Conservation (phyloP, 1,140 invertebrate genomes). For the Thereuonema tuberculata region DNA sequence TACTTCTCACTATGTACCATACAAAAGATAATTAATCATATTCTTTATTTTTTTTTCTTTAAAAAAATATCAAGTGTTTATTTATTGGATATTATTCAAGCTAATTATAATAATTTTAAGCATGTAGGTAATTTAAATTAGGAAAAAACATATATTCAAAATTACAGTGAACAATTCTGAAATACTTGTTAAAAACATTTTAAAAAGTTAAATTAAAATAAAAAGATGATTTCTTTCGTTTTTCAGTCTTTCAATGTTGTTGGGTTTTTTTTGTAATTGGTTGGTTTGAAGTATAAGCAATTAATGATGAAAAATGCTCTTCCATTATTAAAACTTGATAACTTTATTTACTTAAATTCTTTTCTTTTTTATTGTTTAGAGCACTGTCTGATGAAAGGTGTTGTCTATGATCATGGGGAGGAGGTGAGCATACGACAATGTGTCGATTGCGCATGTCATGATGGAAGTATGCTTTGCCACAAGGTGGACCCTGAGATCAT, state of each 20-base stretch:
- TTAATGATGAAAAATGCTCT: not conserved
- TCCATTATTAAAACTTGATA: conserved; percentile 11
- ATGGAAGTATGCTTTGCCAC: conserved; percentile 64
- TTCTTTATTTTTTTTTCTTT: too few species aligned
- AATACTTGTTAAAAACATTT: too few species aligned
- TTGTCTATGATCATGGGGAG: conserved; percentile 70
- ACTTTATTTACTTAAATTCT: conserved; percentile 10
- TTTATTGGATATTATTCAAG: too few species aligned
- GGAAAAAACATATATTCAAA: too few species aligned
- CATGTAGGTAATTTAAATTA: too few species aligned
- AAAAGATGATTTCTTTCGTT: not conserved
- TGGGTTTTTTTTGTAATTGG: not conserved
- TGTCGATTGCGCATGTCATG: conserved; percentile 55
- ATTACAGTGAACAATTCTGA: too few species aligned
- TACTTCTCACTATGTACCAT: too few species aligned
- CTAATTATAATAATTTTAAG: too few species aligned
- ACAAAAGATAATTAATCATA: too few species aligned
- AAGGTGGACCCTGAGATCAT: conserved; percentile 52
- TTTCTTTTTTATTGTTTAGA: conserved; percentile 39
- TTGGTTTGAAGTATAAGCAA: not conserved
- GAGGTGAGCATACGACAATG: conserved; percentile 46
- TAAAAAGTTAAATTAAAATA: not conserved
- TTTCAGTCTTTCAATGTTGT: not conserved
- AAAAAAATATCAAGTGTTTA: too few species aligned
- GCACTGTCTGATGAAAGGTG: conserved; percentile 58